Percentiles rank a stretch among this genome's conserved stretches.
Conservation (phyloP, 2,888 invertebrate species). For the Limnephilus marmoratus region DNA sequence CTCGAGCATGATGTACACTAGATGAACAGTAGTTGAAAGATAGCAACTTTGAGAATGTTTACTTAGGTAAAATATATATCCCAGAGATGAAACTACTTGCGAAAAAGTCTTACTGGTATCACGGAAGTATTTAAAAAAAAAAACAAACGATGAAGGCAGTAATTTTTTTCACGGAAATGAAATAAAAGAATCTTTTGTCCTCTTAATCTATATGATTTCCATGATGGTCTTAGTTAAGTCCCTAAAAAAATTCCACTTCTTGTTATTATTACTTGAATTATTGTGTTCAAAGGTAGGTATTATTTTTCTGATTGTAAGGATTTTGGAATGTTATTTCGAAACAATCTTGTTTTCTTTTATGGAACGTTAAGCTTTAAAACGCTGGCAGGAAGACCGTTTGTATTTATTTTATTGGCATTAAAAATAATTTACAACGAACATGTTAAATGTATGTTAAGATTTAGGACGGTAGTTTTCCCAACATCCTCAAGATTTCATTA, state of each 20-base stretch:
- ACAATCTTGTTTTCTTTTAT: background rate
- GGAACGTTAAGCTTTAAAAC: background rate
- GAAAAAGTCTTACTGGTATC: background rate
- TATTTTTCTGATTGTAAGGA: background rate
- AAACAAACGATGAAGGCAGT: background rate
- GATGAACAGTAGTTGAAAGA: background rate
- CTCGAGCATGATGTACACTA: conserved; percentile 18
- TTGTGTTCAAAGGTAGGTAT: background rate
- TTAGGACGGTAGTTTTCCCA: background rate
- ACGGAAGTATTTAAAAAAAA: background rate
- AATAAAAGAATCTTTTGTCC: background rate
- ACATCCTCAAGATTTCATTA: conserved; percentile 27
- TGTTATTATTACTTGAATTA: no score
- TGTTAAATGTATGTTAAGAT: background rate
- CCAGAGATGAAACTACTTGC: background rate
- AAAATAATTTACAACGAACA: background rate
- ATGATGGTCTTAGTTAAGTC: background rate
- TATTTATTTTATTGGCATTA: background rate
- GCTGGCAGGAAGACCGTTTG: background rate
- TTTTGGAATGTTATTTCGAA: background rate
- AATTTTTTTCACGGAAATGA: background rate
- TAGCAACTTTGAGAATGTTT: background rate
- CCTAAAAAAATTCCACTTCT: background rate
- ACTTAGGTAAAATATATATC: background rate
- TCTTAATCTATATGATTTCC: background rate